These are phyloP conservation scores for Neoscelio sp. DNA, from an alignment of 2,888 invertebrate species.

Conservation along the genomic window DNA sequence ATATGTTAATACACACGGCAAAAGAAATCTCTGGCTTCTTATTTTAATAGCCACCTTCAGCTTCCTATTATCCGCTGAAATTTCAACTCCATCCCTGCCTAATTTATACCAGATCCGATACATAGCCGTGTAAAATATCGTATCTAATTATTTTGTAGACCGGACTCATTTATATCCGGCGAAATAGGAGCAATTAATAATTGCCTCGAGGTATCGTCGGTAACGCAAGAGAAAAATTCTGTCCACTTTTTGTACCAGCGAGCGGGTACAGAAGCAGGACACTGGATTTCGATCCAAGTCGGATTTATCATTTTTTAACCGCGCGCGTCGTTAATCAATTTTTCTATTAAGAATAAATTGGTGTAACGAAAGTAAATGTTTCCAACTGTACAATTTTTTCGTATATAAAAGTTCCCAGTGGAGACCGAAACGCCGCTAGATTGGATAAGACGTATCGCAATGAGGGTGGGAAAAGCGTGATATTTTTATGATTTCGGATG, in stretches of 20 bases:
- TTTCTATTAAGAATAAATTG: too few relatives aligned
- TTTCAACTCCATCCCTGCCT: conserved; percentile 43
- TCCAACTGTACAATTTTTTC: too few relatives aligned
- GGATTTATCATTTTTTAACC: too few relatives aligned
- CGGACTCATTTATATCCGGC: neutral
- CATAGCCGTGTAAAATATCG: neutral
- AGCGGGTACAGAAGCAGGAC: too few relatives aligned
- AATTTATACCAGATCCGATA: conserved; percentile 26
- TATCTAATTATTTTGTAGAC: conserved; percentile 13
- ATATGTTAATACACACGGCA: conserved; percentile 56
- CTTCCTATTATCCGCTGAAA: conserved; percentile 38
- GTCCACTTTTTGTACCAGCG: too few relatives aligned
- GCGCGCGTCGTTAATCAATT: too few relatives aligned
- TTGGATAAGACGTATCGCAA: conserved; percentile 48
- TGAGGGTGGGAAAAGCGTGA: conserved; percentile 53
- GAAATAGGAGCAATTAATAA: neutral
- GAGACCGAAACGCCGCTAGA: conserved; percentile 31
- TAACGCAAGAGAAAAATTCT: too few relatives aligned
- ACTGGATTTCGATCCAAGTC: too few relatives aligned
- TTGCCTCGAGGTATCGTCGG: neutral
- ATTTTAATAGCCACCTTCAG: conserved; percentile 57
- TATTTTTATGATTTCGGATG: conserved; percentile 29
- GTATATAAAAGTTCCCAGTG: conserved; percentile 14
- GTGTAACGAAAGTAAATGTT: too few relatives aligned
- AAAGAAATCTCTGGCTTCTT: conserved; percentile 60